Evolutionary conservation across 2,113 vertebrate genomes (phyloP).

Genomic region (Nanorana parkeri): DNA sequence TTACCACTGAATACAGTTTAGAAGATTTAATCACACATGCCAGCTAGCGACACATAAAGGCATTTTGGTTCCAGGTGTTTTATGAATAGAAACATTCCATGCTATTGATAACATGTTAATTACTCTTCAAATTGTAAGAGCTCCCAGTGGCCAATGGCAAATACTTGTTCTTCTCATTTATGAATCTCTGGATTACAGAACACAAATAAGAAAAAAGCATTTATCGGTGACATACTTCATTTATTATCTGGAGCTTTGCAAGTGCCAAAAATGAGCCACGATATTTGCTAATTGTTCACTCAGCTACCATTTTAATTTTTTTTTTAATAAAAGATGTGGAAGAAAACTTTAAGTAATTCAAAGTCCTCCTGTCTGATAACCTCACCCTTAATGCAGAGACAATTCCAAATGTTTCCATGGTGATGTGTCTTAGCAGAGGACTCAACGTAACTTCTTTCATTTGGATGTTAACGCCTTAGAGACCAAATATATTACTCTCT

Average conservation of each 20-base stretch:
- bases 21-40: neutral
- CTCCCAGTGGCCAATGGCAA: neutral
- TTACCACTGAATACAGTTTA: neutral
- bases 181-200: neutral
- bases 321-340: too few species aligned
- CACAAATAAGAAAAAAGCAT: too few species aligned
- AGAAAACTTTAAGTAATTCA: constrained; percentile 2
- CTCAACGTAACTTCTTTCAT: too few species aligned
- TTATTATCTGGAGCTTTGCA: too few species aligned
- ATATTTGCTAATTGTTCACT: too few species aligned
- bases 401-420: constrained; percentile 1
- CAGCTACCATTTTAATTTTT: too few species aligned
- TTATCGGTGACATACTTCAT: too few species aligned
- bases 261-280: too few species aligned
- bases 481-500: too few species aligned
- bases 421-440: neutral
- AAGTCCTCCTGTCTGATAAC: neutral
- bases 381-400: neutral
- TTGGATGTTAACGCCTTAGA: too few species aligned
- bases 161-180: neutral
- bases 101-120: neutral
- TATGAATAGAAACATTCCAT: too few species aligned
- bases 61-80: too few species aligned
- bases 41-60: neutral
- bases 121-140: neutral